Evolutionary conservation across 1,140 invertebrate species (phyloP), one percentile per base, ranked within the genome.

Genomic region (Platyscapa corneri): DNA sequence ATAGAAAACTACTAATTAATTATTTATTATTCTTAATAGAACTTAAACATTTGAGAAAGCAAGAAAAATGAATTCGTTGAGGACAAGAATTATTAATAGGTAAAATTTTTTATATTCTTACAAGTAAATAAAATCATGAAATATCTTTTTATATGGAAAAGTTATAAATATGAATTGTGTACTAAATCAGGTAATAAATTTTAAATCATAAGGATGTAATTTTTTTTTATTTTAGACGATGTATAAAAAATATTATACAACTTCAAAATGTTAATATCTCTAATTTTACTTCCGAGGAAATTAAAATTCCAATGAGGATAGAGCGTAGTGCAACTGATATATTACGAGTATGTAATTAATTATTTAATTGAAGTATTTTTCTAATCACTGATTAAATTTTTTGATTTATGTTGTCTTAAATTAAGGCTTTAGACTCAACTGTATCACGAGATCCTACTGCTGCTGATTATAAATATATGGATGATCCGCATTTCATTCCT

Each of bases 401-500:
- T 27, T 67, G 0, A 39, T 60, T 53, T 39, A 42, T 82, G 72
- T 78, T 87, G 86, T 75, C 34, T 75, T 78, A 78, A 75, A 60
- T 87, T 65, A 93, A 97, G 94, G 97, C 97, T 16, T 92, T 98
- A 86, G 95, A 96, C 53, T 94, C 94, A 85, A 97, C 97, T 3
- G 94, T 97, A 32, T 94, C 94, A 49, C 92, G 94, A 42, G 97
- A 98, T 93, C 94, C 94, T 49, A 97, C 96, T 30, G 97, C 96
- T n/a, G 93, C 97, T 34, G 96, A 97, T 91, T 98, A 97, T 90
- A 97, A 97, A 91, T 98, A 95, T 91, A 96, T 97, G 89, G 97
- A 99, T 95, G 98, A 99, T 93, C 97, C 98, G 10, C 98, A 94
- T 91, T 93, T 98, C 6, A 96, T 96, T 88, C 98, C 98, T n/a